Base-by-base conservation (phyloP, 2,113 vertebrate species). In the Sterna hirundo region DNA sequence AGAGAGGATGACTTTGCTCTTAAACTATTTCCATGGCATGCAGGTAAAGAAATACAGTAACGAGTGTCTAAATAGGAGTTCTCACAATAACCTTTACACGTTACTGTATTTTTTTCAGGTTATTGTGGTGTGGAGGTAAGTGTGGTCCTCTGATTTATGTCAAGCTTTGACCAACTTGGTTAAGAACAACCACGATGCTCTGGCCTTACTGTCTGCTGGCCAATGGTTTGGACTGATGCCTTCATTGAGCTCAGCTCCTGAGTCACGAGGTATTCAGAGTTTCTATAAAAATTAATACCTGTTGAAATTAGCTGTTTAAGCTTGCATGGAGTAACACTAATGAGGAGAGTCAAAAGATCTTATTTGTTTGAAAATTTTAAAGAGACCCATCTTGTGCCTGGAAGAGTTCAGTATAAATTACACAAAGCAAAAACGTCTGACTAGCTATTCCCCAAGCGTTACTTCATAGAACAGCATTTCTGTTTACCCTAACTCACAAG, bases 1-100 rank as follows among this genome's bases (percentile, higher is more conserved):
- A 12, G 94, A 90, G 91, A 83, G 89, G 76, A 96, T 91, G 91
- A 93, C 93, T 96, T 93, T 97, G 84, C 82, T 94, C 82, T 91
- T 93, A 77, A 91, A 83, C 71, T 54, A 22, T 66, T 78, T 74
- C 55, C 2, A 2, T 29, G 36, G 84, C 21, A 40, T 9, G 68
- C 55, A 96, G 74, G 85, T 93, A 94, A 95, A 97, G 89, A 93
- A 88, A 80, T 25, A 85, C 51, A 42, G 30, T 47, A 83, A 66
- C 0, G 0, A 62, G 34, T 26, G 29, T 83, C 82, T 68, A 75
- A 88, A 82, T 26, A 83, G 44, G 44, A 69, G 27, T 74, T 62
- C 71, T 83, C 26, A 64, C 85, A 87, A 74, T 16, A 90, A 55
- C 3, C 19, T 93, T 51, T 60, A 36, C 19, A 51, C 51, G 13